Percentiles rank a stretch among this genome's conserved stretches.
Conservation (phyloP, 2,797 vertebrate species). For the Gambusia yucatana region DNA sequence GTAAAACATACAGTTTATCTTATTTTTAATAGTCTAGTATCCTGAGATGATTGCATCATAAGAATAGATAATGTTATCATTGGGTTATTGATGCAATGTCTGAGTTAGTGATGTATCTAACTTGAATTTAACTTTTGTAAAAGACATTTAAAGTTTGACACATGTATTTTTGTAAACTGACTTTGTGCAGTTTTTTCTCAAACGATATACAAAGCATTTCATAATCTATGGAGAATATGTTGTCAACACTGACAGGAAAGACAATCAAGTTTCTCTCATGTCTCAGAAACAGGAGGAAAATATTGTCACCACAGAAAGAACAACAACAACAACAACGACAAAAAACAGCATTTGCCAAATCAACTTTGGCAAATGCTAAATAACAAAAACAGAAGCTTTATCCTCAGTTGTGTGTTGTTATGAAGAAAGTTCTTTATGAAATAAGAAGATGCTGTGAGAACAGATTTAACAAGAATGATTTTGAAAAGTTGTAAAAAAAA, state of each 20-base stretch:
- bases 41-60: neutral
- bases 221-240: neutral
- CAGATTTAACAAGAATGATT: neutral
- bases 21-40: neutral
- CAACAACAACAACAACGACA: too few species aligned
- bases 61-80: neutral
- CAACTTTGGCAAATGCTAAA: neutral
- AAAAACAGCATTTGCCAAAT: neutral
- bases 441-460: neutral
- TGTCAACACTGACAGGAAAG: slow-evolving; percentile 3
- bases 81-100: neutral
- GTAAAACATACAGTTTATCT: neutral
- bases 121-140: neutral
- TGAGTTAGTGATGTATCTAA: neutral
- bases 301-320: neutral
- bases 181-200: neutral
- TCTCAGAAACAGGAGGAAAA: slow-evolving; percentile 37
- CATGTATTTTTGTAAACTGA: neutral
- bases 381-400: neutral
- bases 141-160: neutral
- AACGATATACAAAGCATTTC: neutral
- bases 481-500: neutral
- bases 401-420: neutral
- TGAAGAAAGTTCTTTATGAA: neutral
- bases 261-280: slow-evolving; percentile 4